Percentiles rank a stretch among this genome's conserved stretches.
Evolutionary conservation across 2,888 invertebrate genomes (phyloP).

Genomic region (Drosophila histrio): DNA sequence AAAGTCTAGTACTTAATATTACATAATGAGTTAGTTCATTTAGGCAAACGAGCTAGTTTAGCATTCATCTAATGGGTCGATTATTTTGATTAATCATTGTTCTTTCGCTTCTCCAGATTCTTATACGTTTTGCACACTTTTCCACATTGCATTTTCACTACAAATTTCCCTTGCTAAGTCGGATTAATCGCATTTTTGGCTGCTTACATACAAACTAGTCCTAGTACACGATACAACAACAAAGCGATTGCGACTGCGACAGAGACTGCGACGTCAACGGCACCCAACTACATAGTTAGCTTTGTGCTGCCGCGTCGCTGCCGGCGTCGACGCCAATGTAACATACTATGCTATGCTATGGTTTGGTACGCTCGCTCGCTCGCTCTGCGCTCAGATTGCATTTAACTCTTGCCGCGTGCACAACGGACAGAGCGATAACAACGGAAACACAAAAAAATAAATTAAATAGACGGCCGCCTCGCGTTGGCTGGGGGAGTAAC

Average conservation of each 20-base stretch:
- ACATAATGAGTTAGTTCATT: conserved; percentile 16
- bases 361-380: conserved; percentile 24
- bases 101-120: conserved; percentile 19
- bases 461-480: conserved; percentile 37
- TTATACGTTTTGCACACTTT: conserved; percentile 25
- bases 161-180: conserved; percentile 55
- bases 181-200: conserved; percentile 65
- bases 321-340: conserved; percentile 39
- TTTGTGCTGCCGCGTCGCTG: conserved; percentile 25
- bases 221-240: conserved; percentile 17
- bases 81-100: conserved; percentile 13
- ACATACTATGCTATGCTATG: conserved; percentile 44
- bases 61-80: conserved; percentile 4
- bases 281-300: conserved; percentile 31
- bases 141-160: conserved; percentile 14
- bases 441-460: conserved; percentile 33
- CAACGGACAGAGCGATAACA: conserved; percentile 64
- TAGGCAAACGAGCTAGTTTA: neutral
- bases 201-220: conserved; percentile 12
- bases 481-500: conserved; percentile 55
- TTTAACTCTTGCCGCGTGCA: conserved; percentile 79
- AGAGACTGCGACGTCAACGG: conserved; percentile 17
- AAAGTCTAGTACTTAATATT: conserved; percentile 4
- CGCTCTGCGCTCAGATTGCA: conserved; percentile 69
- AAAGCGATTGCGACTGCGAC: conserved; percentile 7